phyloP scores from a whole-genome alignment of 2,113 vertebrate genomes.

The Austrofundulus limnaeus region DNA sequence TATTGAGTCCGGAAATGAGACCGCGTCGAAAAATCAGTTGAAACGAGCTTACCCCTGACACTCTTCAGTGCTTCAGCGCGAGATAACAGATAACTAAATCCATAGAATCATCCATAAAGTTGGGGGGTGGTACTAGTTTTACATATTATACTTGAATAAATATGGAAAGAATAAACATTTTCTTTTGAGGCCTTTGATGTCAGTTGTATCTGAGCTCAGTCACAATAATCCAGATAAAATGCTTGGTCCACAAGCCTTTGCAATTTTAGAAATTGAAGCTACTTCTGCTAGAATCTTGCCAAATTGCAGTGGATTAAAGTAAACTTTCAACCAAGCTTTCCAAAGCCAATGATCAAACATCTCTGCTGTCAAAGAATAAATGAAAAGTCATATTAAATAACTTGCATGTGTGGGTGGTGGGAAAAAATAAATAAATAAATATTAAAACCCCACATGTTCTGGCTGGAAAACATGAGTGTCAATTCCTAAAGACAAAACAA shows the following conservation, averaged over 20 bases:
- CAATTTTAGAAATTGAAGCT: constrained; percentile 11
- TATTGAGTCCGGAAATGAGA: too few species aligned
- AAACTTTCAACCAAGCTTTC: constrained; percentile 26
- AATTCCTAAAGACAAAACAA: constrained; percentile 49
- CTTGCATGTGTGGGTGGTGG: constrained; percentile 38
- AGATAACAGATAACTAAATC: too few species aligned
- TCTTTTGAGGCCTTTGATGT: too few species aligned
- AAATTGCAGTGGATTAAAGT: constrained; percentile 30
- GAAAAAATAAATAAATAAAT: constrained; percentile 6
- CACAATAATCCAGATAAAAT: background rate
- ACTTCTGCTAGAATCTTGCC: constrained; percentile 12
- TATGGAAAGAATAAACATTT: too few species aligned
- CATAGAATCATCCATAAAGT: too few species aligned
- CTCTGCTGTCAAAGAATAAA: constrained; percentile 47
- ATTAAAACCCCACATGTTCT: constrained; percentile 56
- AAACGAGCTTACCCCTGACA: too few species aligned
- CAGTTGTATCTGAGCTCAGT: background rate
- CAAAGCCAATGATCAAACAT: constrained; percentile 29
- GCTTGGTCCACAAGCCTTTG: constrained; percentile 7
- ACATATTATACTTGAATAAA: too few species aligned
- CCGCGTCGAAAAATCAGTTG: too few species aligned
- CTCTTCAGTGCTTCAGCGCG: too few species aligned
- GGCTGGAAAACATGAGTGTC: constrained; percentile 56
- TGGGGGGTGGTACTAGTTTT: too few species aligned
- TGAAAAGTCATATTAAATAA: constrained; percentile 45